These are phyloP conservation scores for Eurois occulta DNA, from an alignment of 2,888 invertebrate species.

Conservation along the genomic window DNA sequence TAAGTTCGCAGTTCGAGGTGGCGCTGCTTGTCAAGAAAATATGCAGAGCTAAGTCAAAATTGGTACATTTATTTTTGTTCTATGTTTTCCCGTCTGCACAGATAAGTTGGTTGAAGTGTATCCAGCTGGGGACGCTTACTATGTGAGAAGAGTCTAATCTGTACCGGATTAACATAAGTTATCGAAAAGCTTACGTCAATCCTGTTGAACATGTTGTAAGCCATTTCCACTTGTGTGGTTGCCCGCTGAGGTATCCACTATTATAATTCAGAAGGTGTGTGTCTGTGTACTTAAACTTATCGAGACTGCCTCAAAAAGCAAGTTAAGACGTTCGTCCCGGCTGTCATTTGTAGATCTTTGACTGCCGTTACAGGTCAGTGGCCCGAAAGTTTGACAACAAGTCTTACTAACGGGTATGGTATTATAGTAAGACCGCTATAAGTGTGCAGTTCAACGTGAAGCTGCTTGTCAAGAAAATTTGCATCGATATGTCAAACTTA, in stretches of 20 bases:
- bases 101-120: background rate
- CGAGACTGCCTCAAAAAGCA: background rate
- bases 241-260: background rate
- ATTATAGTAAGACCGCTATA: background rate
- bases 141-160: background rate
- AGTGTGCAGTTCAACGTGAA: no score
- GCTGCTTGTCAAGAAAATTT: no score
- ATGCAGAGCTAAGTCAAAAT: background rate
- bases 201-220: background rate
- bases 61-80: background rate
- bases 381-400: background rate
- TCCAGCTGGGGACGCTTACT: background rate
- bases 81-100: background rate
- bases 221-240: background rate
- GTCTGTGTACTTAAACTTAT: background rate
- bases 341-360: background rate
- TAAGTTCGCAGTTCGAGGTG: background rate
- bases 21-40: background rate
- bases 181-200: background rate
- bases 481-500: no score
- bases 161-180: background rate
- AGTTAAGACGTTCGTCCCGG: background rate
- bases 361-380: background rate
- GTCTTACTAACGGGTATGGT: background rate
- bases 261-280: conserved; percentile 30